Conservation (phyloP, 2,797 vertebrate species). For the Emys orbicularis region DNA sequence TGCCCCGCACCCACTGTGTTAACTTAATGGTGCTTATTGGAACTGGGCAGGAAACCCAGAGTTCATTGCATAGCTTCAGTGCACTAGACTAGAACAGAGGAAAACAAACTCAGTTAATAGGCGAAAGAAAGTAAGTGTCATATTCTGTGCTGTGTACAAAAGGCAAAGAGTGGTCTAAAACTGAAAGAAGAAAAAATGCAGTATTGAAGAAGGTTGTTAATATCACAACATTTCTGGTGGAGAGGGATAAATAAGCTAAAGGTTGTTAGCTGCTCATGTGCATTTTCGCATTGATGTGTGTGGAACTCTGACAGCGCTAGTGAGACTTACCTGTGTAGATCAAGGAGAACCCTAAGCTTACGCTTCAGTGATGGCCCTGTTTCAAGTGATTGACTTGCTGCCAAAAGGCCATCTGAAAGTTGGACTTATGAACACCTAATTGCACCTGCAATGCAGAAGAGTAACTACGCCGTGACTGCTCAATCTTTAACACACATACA, state of each 20-base stretch:
- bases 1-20: background rate
- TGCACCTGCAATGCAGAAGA: background rate
- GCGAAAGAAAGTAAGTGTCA: constrained; percentile 24
- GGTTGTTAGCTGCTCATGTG: background rate
- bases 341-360: background rate
- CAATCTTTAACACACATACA: background rate
- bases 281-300: background rate
- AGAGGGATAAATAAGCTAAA: constrained; percentile 18
- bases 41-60: constrained; percentile 13
- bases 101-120: constrained; percentile 3
- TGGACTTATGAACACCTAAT: too few relatives aligned
- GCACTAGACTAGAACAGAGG: background rate
- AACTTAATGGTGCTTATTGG: constrained; percentile 59
- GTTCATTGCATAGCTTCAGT: background rate
- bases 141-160: constrained; percentile 10
- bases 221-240: constrained; percentile 8
- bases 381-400: background rate
- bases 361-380: background rate
- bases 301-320: background rate
- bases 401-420: background rate
- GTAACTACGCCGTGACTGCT: background rate
- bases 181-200: constrained; percentile 18
- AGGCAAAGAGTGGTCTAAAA: background rate
- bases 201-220: background rate
- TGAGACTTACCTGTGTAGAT: background rate